A percentile compares a stretch with the other conserved stretches of the same genome.
Conservation (phyloP, 92 coral and sea anemone species). For the Parazoanthus darwini region DNA sequence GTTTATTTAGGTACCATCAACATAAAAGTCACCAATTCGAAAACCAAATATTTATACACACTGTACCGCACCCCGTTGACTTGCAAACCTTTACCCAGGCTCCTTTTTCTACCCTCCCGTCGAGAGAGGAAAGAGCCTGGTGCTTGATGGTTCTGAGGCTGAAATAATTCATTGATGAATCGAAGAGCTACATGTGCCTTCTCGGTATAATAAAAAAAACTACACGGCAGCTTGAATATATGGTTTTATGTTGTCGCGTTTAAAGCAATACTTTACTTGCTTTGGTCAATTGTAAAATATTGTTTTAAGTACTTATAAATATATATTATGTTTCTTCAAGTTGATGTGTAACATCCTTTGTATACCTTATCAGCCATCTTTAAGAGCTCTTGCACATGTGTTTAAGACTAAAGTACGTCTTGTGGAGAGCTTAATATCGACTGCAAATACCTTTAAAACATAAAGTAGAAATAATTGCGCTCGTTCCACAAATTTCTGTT, state of each 20-base stretch:
- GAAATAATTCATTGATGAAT: neutral
- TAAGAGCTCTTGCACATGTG: neutral
- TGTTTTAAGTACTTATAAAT: neutral
- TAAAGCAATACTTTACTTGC: neutral
- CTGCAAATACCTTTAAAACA: neutral
- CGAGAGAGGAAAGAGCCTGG: too few relatives aligned
- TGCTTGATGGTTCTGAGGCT: neutral
- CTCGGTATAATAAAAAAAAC: neutral
- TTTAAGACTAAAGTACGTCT: neutral
- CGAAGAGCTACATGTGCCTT: neutral
- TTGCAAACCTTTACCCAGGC: neutral
- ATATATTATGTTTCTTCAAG: neutral
- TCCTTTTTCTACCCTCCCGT: too few relatives aligned
- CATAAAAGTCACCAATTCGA: neutral
- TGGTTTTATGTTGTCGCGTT: neutral
- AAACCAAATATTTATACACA: neutral
- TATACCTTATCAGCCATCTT: neutral
- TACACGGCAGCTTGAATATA: neutral
- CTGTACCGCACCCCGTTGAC: neutral
- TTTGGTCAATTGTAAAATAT: neutral
- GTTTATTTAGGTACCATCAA: neutral
- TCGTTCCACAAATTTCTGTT: neutral
- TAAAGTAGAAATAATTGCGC: neutral
- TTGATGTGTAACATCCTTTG: neutral
- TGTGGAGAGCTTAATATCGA: neutral